Evolutionary conservation across 2,113 vertebrate genomes (phyloP).

Genomic region (Accipiter cooperii): DNA sequence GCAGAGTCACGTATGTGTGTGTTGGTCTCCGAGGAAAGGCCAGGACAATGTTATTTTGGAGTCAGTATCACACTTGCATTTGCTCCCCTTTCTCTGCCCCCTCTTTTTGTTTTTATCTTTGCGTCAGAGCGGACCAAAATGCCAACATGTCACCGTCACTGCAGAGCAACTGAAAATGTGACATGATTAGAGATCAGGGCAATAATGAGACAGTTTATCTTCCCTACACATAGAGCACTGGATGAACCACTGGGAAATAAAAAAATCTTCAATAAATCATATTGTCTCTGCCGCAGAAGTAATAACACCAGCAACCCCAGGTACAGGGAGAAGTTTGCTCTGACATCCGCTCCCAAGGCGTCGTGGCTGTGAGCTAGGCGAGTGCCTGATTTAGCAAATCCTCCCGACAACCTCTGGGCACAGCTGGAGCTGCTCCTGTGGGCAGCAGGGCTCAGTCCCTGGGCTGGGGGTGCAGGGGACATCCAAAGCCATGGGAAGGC

Average conservation of each 20-base stretch:
- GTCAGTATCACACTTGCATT: not conserved
- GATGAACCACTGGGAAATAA: constrained; percentile 30
- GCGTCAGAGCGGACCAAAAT: not conserved
- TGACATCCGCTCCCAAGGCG: accelerated
- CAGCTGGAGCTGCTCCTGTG: accelerated
- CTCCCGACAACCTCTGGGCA: accelerated
- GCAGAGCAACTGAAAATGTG: not conserved
- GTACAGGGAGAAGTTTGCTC: not conserved
- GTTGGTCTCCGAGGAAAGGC: not conserved
- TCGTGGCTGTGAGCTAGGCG: accelerated
- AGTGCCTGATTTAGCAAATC: not conserved
- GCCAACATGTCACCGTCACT: not conserved
- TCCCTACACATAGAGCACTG: not conserved
- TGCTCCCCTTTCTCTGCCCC: not conserved
- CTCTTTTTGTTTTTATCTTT: not conserved
- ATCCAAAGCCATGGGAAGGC: not conserved
- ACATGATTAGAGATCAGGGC: not conserved
- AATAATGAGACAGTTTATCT: not conserved
- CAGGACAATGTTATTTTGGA: not conserved
- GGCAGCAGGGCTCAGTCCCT: not conserved
- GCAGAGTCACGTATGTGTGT: accelerated
- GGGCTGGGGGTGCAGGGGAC: not conserved
- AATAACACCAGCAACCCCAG: not conserved
- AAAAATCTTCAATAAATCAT: constrained; percentile 6
- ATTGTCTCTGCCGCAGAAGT: not conserved